Percentiles rank a stretch among this genome's conserved stretches.
Conservation (phyloP, 2,888 invertebrate species). For the Diplazon laetatorius region DNA sequence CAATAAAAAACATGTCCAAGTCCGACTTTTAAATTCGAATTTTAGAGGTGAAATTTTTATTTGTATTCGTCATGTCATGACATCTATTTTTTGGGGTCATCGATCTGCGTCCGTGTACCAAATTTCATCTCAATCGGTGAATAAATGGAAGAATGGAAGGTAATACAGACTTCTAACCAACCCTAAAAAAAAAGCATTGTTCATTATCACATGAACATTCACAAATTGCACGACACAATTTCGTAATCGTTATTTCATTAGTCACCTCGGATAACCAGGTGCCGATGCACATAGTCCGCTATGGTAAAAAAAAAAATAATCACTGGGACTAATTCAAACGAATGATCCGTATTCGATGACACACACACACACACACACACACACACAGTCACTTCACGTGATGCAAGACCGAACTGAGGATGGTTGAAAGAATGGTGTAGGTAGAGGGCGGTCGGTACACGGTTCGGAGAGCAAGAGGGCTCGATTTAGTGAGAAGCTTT, state of each 20-base stretch:
- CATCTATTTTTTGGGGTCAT: too few relatives aligned
- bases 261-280: constrained; percentile 70
- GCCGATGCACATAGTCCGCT: constrained; percentile 71
- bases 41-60: too few relatives aligned
- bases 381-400: constrained; percentile 46
- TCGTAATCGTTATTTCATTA: constrained; percentile 20
- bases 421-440: constrained; percentile 26
- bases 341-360: constrained; percentile 50
- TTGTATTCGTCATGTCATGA: too few relatives aligned
- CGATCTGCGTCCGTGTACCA: too few relatives aligned
- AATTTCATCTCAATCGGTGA: too few relatives aligned
- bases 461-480: not conserved
- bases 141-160: too few relatives aligned
- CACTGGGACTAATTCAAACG: constrained; percentile 31
- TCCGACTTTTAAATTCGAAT: too few relatives aligned
- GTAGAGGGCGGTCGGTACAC: constrained; percentile 20
- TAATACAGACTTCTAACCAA: too few relatives aligned
- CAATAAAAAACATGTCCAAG: too few relatives aligned
- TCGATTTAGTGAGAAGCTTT: constrained; percentile 8
- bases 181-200: too few relatives aligned
- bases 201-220: not conserved
- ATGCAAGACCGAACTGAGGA: constrained; percentile 50
- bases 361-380: too few relatives aligned
- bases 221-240: not conserved
- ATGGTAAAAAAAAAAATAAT: too few relatives aligned